Evolutionary conservation across 2,888 invertebrate genomes (phyloP).

Genomic region (Nemoura dubitans): DNA sequence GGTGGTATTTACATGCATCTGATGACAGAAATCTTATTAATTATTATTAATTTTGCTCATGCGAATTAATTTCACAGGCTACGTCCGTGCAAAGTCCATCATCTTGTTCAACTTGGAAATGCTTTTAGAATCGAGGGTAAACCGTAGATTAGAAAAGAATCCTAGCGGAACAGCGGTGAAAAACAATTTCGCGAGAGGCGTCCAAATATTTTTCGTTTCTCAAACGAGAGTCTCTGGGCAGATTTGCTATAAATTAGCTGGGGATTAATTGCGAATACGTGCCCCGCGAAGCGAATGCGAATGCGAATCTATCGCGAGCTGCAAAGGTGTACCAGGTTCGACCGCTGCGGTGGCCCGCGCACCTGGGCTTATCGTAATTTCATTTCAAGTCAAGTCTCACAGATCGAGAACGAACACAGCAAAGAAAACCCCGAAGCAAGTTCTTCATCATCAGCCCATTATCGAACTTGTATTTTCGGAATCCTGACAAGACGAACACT

Average conservation of each 20-base stretch:
- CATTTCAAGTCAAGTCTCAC: not conserved
- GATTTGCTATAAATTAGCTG: not conserved
- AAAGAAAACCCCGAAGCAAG: not conserved
- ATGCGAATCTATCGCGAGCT: not conserved
- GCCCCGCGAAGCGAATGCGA: not conserved
- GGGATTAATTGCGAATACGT: not conserved
- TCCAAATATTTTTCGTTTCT: not conserved
- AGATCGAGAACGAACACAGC: not conserved
- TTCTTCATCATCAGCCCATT: not conserved
- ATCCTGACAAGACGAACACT: not conserved
- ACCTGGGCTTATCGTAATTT: not conserved
- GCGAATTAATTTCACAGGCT: not conserved
- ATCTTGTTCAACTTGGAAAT: not conserved
- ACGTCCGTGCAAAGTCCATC: not conserved
- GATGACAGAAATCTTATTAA: not conserved
- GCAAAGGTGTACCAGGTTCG: not conserved
- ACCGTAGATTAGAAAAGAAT: not conserved
- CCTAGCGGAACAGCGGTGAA: not conserved
- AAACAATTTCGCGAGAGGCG: not conserved
- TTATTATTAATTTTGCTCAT: constrained; percentile 7
- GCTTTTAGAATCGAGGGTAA: not conserved
- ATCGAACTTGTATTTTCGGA: not conserved
- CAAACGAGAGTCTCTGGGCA: not conserved
- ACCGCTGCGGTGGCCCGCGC: no score
- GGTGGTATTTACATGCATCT: not conserved